Percentiles rank a stretch among this genome's conserved stretches.
These are phyloP conservation scores for Macrotis lagotis DNA, from an alignment of 2,113 vertebrate species.

Conservation along the genomic window DNA sequence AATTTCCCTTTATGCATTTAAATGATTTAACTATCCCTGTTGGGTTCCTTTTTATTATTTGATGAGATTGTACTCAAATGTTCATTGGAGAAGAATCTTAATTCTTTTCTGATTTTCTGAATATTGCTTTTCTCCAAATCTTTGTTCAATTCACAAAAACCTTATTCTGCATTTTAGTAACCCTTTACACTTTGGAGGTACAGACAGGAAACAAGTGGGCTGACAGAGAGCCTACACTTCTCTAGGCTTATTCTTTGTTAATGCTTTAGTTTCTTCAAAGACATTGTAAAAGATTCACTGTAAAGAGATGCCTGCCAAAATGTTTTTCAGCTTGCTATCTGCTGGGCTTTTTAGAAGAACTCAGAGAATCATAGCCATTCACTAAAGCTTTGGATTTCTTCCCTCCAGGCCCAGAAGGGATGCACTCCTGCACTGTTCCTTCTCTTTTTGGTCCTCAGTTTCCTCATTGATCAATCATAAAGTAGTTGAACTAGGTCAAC, in stretches of 20 bases:
- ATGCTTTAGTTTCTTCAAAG: not conserved
- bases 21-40: not conserved
- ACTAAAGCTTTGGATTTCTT: not conserved
- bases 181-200: not conserved
- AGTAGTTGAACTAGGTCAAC: not conserved
- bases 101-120: not conserved
- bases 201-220: not conserved
- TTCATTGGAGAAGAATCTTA: not conserved
- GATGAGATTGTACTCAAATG: not conserved
- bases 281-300: not conserved
- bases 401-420: not conserved
- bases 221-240: not conserved
- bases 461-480: not conserved
- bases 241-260: not conserved
- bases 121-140: not conserved
- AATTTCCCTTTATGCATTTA: not conserved
- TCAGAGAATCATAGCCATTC: not conserved
- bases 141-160: not conserved
- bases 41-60: not conserved
- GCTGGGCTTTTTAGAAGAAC: not conserved
- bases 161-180: not conserved
- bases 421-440: not conserved
- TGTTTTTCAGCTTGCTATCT: not conserved
- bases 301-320: not conserved
- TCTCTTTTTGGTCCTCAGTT: not conserved